A percentile compares a stretch with the other conserved stretches of the same genome.
These are phyloP conservation scores for Orcinus orca DNA, from an alignment of 2,113 vertebrate genomes.

Conservation along the genomic window DNA sequence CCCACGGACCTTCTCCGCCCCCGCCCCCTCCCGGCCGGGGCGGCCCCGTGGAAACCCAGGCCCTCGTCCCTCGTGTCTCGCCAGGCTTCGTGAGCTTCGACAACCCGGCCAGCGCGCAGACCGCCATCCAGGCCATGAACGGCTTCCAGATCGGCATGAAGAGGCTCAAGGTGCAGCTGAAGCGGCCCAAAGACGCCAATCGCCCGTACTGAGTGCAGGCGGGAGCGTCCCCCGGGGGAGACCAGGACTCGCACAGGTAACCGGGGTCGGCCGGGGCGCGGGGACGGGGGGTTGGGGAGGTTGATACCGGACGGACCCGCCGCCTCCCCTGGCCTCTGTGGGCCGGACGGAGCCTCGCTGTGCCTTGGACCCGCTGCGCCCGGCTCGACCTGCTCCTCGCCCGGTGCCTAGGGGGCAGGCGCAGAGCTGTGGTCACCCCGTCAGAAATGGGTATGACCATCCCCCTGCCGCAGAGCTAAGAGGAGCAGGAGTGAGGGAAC, in stretches of 20 bases:
- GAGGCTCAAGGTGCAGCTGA: slow-evolving; percentile 98
- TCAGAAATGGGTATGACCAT: not conserved
- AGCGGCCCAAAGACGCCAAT: slow-evolving; percentile 98
- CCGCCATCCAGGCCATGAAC: slow-evolving; percentile 96
- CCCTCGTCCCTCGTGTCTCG: slow-evolving; percentile 86
- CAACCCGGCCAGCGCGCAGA: slow-evolving; percentile 97
- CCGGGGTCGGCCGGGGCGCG: slow-evolving; percentile 61
- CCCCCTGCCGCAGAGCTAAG: not conserved
- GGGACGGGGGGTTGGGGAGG: slow-evolving; percentile 57
- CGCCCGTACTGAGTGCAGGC: slow-evolving; percentile 93
- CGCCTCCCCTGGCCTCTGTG: slow-evolving; percentile 52
- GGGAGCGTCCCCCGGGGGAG: slow-evolving; percentile 79
- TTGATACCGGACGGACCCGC: slow-evolving; percentile 67
- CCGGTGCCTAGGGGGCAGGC: not conserved
- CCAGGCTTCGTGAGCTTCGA: slow-evolving; percentile 99
- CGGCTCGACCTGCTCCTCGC: not conserved
- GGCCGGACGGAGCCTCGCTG: slow-evolving; percentile 11
- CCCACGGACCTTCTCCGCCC: not conserved
- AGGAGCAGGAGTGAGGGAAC: not conserved
- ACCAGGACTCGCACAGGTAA: slow-evolving; percentile 90
- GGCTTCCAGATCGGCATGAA: slow-evolving; percentile 99
- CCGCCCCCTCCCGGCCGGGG: slow-evolving; percentile 76
- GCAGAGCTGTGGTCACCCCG: not conserved
- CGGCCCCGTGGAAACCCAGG: slow-evolving; percentile 79
- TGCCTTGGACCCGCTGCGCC: slow-evolving; percentile 73